Evolutionary conservation across 1,140 invertebrate genomes (phyloP).

Genomic region (Diabrotica undecimpunctata): DNA sequence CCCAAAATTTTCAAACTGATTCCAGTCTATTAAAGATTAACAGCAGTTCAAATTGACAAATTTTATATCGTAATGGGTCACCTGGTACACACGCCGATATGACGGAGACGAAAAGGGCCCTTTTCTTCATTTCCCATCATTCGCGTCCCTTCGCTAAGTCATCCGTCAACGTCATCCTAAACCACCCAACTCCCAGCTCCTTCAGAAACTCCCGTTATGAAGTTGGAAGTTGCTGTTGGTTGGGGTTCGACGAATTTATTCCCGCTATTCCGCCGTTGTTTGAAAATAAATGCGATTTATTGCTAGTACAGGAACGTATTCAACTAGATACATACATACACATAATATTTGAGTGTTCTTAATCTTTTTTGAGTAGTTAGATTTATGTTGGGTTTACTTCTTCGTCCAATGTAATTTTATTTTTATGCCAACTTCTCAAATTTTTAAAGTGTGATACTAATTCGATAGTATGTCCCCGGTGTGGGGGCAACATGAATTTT

Average conservation of each 20-base stretch:
- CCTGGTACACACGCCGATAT: background rate
- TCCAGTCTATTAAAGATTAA: too few species aligned
- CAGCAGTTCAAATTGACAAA: background rate
- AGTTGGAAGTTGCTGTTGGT: conserved; percentile 1
- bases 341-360: too few species aligned
- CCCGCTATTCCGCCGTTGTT: conserved; percentile 3
- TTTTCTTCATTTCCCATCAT: background rate
- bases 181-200: background rate
- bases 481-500: too few species aligned
- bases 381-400: too few species aligned
- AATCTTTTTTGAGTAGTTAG: too few species aligned
- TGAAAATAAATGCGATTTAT: conserved; percentile 20
- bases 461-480: too few species aligned
- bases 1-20: too few species aligned
- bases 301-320: background rate
- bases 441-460: too few species aligned
- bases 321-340: too few species aligned
- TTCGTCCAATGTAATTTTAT: too few species aligned
- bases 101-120: background rate
- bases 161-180: background rate
- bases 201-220: conserved; percentile 2
- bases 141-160: background rate
- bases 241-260: background rate
- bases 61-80: background rate
- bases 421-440: too few species aligned